Conservation (phyloP, 30 jellyfish, hydroid and myxozoan genomes). For the Calvadosia cruxmelitensis region DNA sequence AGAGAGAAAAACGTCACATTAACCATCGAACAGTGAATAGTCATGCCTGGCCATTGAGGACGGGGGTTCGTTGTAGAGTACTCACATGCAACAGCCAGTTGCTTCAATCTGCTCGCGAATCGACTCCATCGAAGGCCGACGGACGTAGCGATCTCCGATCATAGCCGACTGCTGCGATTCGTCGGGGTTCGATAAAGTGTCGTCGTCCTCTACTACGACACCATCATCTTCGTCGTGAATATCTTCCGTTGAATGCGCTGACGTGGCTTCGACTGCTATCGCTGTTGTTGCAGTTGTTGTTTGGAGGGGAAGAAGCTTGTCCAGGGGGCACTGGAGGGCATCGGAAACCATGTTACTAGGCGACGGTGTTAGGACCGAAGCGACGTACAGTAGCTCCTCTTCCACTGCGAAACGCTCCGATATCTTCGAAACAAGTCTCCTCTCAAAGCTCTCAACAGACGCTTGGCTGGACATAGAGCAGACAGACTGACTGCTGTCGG, state of each 20-base stretch:
- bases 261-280: not conserved
- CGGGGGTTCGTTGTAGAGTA: too few relatives aligned
- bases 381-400: slow-evolving; percentile 25
- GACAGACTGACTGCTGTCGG: not conserved
- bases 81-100: not conserved
- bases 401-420: slow-evolving; percentile 89
- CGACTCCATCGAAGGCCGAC: not conserved
- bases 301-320: too few relatives aligned
- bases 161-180: not conserved
- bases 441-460: slow-evolving; percentile 69
- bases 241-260: not conserved
- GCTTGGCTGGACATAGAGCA: slow-evolving; percentile 23
- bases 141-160: not conserved
- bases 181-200: too few relatives aligned
- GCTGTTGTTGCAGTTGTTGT: not conserved
- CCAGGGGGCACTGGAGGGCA: too few relatives aligned
- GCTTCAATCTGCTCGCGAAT: not conserved
- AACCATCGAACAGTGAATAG: too few relatives aligned
- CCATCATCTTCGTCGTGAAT: not conserved
- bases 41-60: too few relatives aligned
- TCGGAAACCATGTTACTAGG: too few relatives aligned
- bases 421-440: slow-evolving; percentile 68
- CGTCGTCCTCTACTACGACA: not conserved
- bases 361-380: not conserved
- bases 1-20: too few relatives aligned